These are phyloP conservation scores for Salvelinus fontinalis DNA, from an alignment of 2,113 vertebrate genomes.

Conservation along the genomic window DNA sequence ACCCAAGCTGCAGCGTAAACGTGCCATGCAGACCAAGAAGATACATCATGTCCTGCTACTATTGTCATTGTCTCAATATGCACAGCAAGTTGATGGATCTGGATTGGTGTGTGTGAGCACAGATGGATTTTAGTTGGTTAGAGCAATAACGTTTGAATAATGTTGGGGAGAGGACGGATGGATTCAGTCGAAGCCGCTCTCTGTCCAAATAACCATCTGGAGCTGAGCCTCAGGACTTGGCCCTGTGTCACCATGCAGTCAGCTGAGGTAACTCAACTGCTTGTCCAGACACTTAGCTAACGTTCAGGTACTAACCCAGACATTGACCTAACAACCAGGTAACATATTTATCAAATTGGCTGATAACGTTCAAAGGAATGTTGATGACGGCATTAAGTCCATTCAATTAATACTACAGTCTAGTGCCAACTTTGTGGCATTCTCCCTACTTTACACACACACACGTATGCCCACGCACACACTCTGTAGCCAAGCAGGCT, in stretches of 20 bases:
- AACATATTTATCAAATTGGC: too few species aligned
- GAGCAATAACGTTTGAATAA: slow-evolving; percentile 66
- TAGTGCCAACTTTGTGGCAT: too few species aligned
- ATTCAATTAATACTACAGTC: too few species aligned
- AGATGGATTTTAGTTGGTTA: slow-evolving; percentile 66
- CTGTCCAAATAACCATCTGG: slow-evolving; percentile 56
- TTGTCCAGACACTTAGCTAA: neutral
- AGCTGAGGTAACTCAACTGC: slow-evolving; percentile 25
- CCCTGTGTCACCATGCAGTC: slow-evolving; percentile 31
- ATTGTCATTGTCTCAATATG: slow-evolving; percentile 66
- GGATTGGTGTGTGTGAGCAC: slow-evolving; percentile 36
- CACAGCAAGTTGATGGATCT: slow-evolving; percentile 63
- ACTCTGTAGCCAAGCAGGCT: neutral
- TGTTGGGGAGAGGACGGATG: slow-evolving; percentile 33
- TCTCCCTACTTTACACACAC: too few species aligned
- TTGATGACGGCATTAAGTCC: too few species aligned
- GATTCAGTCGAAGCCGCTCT: slow-evolving; percentile 56
- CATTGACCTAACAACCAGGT: neutral
- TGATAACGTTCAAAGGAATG: too few species aligned
- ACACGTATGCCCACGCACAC: too few species aligned
- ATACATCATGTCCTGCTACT: slow-evolving; percentile 56
- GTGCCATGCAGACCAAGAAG: slow-evolving; percentile 37
- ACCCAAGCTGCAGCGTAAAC: slow-evolving; percentile 42
- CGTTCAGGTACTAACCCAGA: neutral
- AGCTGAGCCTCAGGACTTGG: slow-evolving; percentile 34